These are phyloP conservation scores for Tyria jacobaeae DNA, from an alignment of 2,888 invertebrate genomes.

Conservation along the genomic window DNA sequence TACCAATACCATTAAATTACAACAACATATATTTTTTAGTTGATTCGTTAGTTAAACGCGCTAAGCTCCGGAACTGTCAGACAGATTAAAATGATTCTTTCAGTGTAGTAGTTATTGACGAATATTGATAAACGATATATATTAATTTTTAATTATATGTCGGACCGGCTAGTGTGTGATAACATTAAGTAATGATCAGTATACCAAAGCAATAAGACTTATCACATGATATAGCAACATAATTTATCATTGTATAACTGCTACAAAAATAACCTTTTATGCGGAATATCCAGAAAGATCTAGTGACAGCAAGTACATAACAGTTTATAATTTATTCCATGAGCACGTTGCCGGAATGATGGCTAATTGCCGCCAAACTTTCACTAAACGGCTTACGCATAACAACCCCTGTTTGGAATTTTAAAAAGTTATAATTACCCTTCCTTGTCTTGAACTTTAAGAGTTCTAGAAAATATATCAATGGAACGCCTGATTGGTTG, in stretches of 20 bases:
- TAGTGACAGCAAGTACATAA: slow-evolving; percentile 23
- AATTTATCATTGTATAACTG: background rate
- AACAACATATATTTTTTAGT: too few relatives aligned
- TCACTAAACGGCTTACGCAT: slow-evolving; percentile 66
- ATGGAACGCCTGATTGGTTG: slow-evolving; percentile 20
- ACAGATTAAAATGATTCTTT: too few relatives aligned
- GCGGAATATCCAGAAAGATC: slow-evolving; percentile 30
- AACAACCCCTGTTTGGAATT: slow-evolving; percentile 56
- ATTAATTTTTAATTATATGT: too few relatives aligned
- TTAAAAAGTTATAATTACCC: slow-evolving; percentile 31
- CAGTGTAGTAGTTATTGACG: too few relatives aligned
- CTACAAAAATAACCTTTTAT: slow-evolving; percentile 19
- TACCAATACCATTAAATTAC: too few relatives aligned
- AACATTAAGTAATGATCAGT: too few relatives aligned
- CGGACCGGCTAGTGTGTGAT: too few relatives aligned
- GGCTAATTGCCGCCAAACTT: slow-evolving; percentile 71
- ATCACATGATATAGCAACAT: background rate
- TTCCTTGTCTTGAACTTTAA: slow-evolving; percentile 14
- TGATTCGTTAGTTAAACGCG: too few relatives aligned
- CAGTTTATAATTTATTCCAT: slow-evolving; percentile 65
- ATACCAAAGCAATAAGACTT: too few relatives aligned
- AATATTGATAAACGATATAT: too few relatives aligned
- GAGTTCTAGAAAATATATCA: slow-evolving; percentile 15
- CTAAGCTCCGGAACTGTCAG: too few relatives aligned
- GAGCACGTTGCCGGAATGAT: slow-evolving; percentile 57